Percentiles rank a stretch among this genome's conserved stretches.
These are phyloP conservation scores for Drosophila bunnanda DNA, from an alignment of 2,888 invertebrate genomes.

Conservation along the genomic window DNA sequence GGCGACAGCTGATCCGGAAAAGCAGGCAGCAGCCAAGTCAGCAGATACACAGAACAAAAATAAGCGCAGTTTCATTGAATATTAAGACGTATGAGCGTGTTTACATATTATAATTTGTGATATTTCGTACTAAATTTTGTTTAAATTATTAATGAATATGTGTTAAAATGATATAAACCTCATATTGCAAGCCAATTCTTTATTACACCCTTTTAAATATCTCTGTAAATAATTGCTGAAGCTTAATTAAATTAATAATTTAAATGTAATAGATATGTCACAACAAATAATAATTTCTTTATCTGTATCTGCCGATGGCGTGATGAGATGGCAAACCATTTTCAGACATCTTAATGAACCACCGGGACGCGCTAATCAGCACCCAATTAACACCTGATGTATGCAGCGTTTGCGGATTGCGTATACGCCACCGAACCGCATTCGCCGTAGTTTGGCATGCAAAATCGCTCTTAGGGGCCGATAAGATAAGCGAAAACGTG, in stretches of 20 bases:
- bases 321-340: constrained; percentile 27
- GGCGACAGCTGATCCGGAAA: constrained; percentile 35
- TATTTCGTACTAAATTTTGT: background rate
- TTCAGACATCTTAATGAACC: constrained; percentile 69
- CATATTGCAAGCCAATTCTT: background rate
- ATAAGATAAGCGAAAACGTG: constrained; percentile 74
- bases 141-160: background rate
- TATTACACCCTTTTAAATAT: background rate
- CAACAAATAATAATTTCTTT: background rate
- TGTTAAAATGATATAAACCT: too few relatives aligned
- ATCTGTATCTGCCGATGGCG: constrained; percentile 21
- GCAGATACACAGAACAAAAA: constrained; percentile 3
- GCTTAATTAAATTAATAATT: rapidly evolving
- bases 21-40: background rate
- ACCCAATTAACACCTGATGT: constrained; percentile 58
- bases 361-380: constrained; percentile 60
- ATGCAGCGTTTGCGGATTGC: constrained; percentile 37
- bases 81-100: background rate
- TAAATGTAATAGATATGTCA: background rate
- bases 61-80: too few relatives aligned
- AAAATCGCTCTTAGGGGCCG: constrained; percentile 30
- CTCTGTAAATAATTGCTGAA: background rate
- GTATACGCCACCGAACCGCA: constrained; percentile 43
- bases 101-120: background rate
- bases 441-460: constrained; percentile 18